Evolutionary conservation across 2,888 invertebrate species (phyloP), one percentile per base, ranked within the genome.

Genomic region (Julus scanicus): DNA sequence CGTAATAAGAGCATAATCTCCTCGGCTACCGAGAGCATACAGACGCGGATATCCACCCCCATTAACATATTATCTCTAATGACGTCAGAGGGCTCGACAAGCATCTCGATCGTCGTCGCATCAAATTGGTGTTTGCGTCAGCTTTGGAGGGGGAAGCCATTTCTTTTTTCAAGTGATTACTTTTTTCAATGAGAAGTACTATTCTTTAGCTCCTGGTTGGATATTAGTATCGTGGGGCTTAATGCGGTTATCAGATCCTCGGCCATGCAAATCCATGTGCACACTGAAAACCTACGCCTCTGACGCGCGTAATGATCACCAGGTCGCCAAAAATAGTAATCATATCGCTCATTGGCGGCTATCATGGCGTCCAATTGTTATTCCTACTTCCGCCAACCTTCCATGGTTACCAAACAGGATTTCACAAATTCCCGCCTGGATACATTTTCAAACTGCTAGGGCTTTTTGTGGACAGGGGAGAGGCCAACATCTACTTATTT

Each of bases 311-410:
- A 20, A 63, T 63, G 63, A 63, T 63, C 20, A 20, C n/a, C n/a
- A 63, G 57, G 57, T 57, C 57, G 15, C 17, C 17, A 5, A 20
- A 63, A 63, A n/a, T 63, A 20, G 63, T 63, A 63, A 63, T 63
- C 20, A 63, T 20, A 63, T 17, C 15, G 63, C 63, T 63, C 63
- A 63, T 63, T 63, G 63, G n/a, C 63, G 63, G 5, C 63, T 20
- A 63, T 63, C 8, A 20, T 63, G n/a, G 63, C 63, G 63, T 63
- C 63, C 63, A n/a, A 63, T 63, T 63, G 63, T 63, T 63, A 20
- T 63, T 63, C 20, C 20, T 11, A 20, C 63, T 57, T 57, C 57
- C 57, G 13, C 17, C 17, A 13, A 13, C 13, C 17, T 63, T 13
- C 63, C 63, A 63, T 63, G 63, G 63, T 63, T 63, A 63, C 63